Percentiles rank a stretch among this genome's conserved stretches.
phyloP scores from a whole-genome alignment of 2,888 invertebrate species.

The Hypomecis punctinalis region DNA sequence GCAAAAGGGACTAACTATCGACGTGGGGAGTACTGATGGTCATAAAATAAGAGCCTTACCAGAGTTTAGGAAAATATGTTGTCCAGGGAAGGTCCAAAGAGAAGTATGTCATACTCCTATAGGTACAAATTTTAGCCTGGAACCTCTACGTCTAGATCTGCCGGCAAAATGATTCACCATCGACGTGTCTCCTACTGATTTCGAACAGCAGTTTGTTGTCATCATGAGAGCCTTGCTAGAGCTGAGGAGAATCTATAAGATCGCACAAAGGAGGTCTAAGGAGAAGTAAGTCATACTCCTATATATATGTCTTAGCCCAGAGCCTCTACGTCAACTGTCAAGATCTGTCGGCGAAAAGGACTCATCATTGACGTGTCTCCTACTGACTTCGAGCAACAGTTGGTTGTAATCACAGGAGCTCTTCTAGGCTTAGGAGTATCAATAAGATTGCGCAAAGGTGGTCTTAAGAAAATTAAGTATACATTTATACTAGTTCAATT shows the following conservation, averaged over 20 bases:
- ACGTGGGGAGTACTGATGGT: neutral
- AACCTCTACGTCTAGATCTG: slow-evolving; percentile 87
- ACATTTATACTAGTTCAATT: too few species aligned
- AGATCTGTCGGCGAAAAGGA: slow-evolving; percentile 86
- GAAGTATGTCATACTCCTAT: too few species aligned
- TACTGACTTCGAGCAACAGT: slow-evolving; percentile 85
- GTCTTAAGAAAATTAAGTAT: too few species aligned
- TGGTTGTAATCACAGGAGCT: slow-evolving; percentile 75
- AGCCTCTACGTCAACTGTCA: slow-evolving; percentile 86
- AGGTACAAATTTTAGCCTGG: slow-evolving; percentile 76
- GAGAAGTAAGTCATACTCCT: too few species aligned
- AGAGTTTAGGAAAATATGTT: too few species aligned
- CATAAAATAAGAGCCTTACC: too few species aligned
- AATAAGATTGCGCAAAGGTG: too few species aligned
- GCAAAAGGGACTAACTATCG: too few species aligned
- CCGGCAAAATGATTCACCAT: slow-evolving; percentile 79
- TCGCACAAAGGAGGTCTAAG: too few species aligned
- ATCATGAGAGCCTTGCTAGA: slow-evolving; percentile 83
- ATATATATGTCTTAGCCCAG: slow-evolving; percentile 64
- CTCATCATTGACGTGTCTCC: slow-evolving; percentile 69
- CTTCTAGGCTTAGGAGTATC: too few species aligned
- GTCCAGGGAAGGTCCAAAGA: too few species aligned
- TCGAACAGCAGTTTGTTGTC: slow-evolving; percentile 86
- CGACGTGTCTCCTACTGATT: slow-evolving; percentile 76
- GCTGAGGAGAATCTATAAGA: too few species aligned